A percentile compares a stretch with the other conserved stretches of the same genome.
These are phyloP conservation scores for Unio pictorum DNA, from an alignment of 2,888 invertebrate species.

Conservation along the genomic window DNA sequence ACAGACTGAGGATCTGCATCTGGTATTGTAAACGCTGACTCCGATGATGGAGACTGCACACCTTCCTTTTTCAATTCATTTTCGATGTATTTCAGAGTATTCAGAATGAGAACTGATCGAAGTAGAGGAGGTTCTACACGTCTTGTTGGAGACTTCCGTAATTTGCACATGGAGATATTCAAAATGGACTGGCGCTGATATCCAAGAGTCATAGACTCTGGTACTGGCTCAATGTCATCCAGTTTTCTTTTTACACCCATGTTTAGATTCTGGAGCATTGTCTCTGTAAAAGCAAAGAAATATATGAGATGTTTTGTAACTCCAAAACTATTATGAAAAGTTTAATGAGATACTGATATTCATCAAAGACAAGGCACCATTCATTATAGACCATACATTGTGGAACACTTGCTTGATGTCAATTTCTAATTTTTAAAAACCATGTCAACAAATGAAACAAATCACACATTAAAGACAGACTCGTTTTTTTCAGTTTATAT, in stretches of 20 bases:
- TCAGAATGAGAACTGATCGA: constrained; percentile 93
- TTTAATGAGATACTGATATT: too few relatives aligned
- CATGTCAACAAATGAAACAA: too few relatives aligned
- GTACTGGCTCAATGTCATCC: constrained; percentile 30
- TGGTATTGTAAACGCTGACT: constrained; percentile 35
- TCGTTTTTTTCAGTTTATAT: too few relatives aligned
- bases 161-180: constrained; percentile 92
- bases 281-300: too few relatives aligned
- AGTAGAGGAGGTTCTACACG: constrained; percentile 87
- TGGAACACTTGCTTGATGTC: too few relatives aligned
- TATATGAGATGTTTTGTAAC: too few relatives aligned
- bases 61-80: constrained; percentile 81
- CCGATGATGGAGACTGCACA: constrained; percentile 43
- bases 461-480: too few relatives aligned
- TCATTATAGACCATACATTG: too few relatives aligned
- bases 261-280: constrained; percentile 8
- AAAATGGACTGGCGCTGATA: constrained; percentile 84
- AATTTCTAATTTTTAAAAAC: too few relatives aligned
- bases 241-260: constrained; percentile 49
- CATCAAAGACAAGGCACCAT: too few relatives aligned
- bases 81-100: constrained; percentile 90
- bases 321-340: too few relatives aligned
- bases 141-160: constrained; percentile 78
- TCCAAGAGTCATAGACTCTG: constrained; percentile 14
- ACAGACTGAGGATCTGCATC: constrained; percentile 38